Evolutionary conservation across 2,797 vertebrate species (phyloP), one percentile per base, ranked within the genome.

Genomic region (Garrulus glandarius): DNA sequence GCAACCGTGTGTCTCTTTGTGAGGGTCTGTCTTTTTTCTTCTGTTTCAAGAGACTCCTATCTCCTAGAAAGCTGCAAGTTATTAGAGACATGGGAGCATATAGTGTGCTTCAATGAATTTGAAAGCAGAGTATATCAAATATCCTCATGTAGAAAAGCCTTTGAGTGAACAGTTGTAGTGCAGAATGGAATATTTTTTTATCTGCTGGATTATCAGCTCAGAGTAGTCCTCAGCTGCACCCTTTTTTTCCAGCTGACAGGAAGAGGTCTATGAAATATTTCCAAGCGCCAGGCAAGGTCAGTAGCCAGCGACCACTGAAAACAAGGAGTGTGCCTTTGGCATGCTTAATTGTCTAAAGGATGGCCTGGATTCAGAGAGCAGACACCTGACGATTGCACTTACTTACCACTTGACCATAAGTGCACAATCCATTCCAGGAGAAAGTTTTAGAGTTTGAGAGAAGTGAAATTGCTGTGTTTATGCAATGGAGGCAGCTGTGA

Each of bases 61-160:
- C 83, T 95, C 74, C 85, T 96, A 57, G 70, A 93, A 95, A 49
- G 80, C 74, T 94, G 55, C 67, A 67, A 95, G 93, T 92, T 95
- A 92, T 92, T 94, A 91, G 92, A 89, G 72, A 69, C 67, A 26
- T 70, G 77, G 91, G 60, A 96, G 74, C 60, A 32, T 88, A 69
- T 49, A 93, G 63, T 82, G 89, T 87, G 83, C 96, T 94, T 93
- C 89, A 93, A 76, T 94, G 81, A 90, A 95, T 95, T 82, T 95
- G 94, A 96, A 96, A 96, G 94, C 91, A 61, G 78, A 64, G 59
- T 79, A 34, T 95, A 95, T 96, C 83, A 95, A 95, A 96, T 90
- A 92, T 76, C 80, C 39, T 79, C 16, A 9, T 34, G 67, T 39
- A 87, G 93, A 93, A 95, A 93, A 87, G 70, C 68, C 63, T 95